Evolutionary conservation across 2,113 vertebrate genomes (phyloP).

Genomic region (Laticauda colubrina): DNA sequence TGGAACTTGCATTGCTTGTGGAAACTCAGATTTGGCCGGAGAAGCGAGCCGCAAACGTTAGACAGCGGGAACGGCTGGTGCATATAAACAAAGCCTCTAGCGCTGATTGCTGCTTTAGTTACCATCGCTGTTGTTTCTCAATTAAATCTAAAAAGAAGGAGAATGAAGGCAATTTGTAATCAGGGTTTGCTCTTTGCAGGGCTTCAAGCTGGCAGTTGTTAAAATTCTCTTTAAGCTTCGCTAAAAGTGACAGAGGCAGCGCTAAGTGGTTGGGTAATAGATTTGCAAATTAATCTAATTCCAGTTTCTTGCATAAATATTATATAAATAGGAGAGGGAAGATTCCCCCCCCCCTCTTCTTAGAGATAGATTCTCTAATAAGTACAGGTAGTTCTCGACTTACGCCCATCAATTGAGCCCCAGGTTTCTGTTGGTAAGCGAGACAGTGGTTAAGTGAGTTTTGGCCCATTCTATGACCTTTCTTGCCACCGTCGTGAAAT

Average conservation of each 20-base stretch:
- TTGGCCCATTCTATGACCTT: neutral
- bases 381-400: neutral
- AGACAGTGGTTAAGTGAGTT: neutral
- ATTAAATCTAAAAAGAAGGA: neutral
- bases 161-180: neutral
- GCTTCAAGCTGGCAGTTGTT: neutral
- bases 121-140: neutral
- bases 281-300: neutral
- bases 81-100: neutral
- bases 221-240: neutral
- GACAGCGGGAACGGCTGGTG: neutral
- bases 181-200: neutral
- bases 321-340: neutral
- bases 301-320: neutral
- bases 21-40: neutral
- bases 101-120: neutral
- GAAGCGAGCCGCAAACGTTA: neutral
- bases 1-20: neutral
- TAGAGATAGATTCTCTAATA: neutral
- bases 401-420: neutral
- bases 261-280: neutral
- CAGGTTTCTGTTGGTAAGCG: neutral
- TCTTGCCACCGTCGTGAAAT: no score
- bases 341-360: neutral
- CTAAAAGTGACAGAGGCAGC: neutral